These are phyloP conservation scores for Sitta carolinensis DNA, from an alignment of 2,797 vertebrate species.

Conservation along the genomic window DNA sequence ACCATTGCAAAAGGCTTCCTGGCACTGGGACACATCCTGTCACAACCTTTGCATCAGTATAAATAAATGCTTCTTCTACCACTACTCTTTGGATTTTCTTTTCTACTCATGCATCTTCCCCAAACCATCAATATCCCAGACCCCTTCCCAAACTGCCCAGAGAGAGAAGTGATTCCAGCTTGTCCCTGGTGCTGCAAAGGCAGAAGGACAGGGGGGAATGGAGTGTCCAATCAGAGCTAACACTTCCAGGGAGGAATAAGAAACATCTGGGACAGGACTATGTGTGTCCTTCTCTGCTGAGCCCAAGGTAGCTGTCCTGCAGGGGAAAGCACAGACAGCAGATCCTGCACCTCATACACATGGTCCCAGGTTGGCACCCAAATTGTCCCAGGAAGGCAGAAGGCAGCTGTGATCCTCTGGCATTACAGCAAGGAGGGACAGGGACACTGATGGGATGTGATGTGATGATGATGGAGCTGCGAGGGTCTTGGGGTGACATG, in stretches of 20 bases:
- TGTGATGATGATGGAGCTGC: neutral
- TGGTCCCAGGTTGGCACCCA: neutral
- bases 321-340: neutral
- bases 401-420: neutral
- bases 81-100: neutral
- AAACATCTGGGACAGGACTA: neutral
- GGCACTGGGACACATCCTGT: neutral
- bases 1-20: neutral
- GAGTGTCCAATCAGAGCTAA: neutral
- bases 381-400: neutral
- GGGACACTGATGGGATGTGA: neutral
- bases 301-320: neutral
- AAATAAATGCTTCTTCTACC: slow-evolving; percentile 14
- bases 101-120: neutral
- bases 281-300: neutral
- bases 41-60: neutral
- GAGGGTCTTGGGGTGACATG: neutral
- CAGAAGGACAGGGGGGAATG: neutral
- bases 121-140: neutral
- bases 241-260: neutral
- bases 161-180: neutral
- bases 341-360: neutral
- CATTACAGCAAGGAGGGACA: neutral
- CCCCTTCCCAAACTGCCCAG: neutral
- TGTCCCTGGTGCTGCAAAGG: neutral